Conservation (phyloP, 2,888 invertebrate species). For the Agrilus mali region DNA sequence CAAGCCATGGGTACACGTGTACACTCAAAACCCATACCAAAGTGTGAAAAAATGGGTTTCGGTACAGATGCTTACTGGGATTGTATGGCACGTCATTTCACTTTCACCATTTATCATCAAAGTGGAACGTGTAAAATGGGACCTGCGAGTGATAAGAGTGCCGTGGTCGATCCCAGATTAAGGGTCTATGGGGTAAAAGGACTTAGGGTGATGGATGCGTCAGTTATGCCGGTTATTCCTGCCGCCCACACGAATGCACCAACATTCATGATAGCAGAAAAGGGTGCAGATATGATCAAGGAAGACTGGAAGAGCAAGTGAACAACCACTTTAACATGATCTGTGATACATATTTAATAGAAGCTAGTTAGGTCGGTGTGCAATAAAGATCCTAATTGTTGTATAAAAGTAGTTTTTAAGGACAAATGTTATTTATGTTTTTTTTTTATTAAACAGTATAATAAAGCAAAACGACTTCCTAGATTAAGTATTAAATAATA, state of each 20-base stretch:
- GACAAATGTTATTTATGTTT: too few relatives aligned
- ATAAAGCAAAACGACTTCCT: too few relatives aligned
- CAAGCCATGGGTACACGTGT: slow-evolving; percentile 44
- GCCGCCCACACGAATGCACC: slow-evolving; percentile 70
- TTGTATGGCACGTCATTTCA: slow-evolving; percentile 52
- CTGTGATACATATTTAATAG: too few relatives aligned
- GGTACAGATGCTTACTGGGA: slow-evolving; percentile 57
- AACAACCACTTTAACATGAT: too few relatives aligned
- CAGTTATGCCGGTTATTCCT: slow-evolving; percentile 65
- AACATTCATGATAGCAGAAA: slow-evolving; percentile 71
- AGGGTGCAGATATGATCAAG: slow-evolving; percentile 59
- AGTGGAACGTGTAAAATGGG: slow-evolving; percentile 59
- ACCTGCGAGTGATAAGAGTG: slow-evolving; percentile 37
- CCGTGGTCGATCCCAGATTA: slow-evolving; percentile 52
- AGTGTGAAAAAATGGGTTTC: slow-evolving; percentile 44
- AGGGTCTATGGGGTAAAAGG: slow-evolving; percentile 52
- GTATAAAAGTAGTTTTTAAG: too few relatives aligned
- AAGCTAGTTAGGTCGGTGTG: too few relatives aligned
- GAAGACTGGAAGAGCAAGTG: slow-evolving; percentile 31
- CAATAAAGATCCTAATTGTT: too few relatives aligned
- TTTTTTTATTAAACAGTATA: too few relatives aligned
- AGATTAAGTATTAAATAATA: too few relatives aligned
- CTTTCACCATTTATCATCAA: slow-evolving; percentile 59
- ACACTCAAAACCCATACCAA: slow-evolving; percentile 46
- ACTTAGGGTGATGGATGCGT: slow-evolving; percentile 64